Evolutionary conservation across 2,797 vertebrate genomes (phyloP).

Genomic region (Paguma larvata): DNA sequence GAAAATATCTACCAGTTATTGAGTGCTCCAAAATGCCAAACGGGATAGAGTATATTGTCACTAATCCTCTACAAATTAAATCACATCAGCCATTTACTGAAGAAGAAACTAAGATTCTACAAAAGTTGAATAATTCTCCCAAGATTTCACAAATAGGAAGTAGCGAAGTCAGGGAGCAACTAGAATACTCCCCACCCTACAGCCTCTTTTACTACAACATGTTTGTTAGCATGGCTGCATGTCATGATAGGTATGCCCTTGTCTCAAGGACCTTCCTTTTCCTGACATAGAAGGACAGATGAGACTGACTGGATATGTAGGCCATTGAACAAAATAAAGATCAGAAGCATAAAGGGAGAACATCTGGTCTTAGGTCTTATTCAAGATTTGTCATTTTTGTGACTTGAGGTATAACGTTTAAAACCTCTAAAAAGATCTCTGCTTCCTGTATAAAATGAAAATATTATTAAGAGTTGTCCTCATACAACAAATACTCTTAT

Average conservation of each 20-base stretch:
- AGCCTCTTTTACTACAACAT: not conserved
- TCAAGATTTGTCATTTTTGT: slow-evolving; percentile 29
- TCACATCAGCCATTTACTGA: not conserved
- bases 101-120: not conserved
- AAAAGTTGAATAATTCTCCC: slow-evolving; percentile 9
- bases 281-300: not conserved
- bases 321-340: not conserved
- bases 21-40: not conserved
- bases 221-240: not conserved
- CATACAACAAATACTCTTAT: too few relatives aligned
- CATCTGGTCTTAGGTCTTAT: not conserved
- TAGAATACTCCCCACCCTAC: not conserved
- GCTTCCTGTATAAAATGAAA: slow-evolving; percentile 18
- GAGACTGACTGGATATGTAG: not conserved
- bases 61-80: not conserved
- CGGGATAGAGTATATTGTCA: not conserved
- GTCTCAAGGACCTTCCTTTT: not conserved
- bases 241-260: not conserved
- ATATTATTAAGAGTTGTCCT: not conserved
- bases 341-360: not conserved
- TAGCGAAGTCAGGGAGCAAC: not conserved
- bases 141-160: slow-evolving; percentile 11
- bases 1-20: not conserved
- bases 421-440: not conserved
- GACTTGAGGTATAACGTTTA: slow-evolving; percentile 15